Conservation (phyloP, 2,113 vertebrate species). For the Otus sunia region DNA sequence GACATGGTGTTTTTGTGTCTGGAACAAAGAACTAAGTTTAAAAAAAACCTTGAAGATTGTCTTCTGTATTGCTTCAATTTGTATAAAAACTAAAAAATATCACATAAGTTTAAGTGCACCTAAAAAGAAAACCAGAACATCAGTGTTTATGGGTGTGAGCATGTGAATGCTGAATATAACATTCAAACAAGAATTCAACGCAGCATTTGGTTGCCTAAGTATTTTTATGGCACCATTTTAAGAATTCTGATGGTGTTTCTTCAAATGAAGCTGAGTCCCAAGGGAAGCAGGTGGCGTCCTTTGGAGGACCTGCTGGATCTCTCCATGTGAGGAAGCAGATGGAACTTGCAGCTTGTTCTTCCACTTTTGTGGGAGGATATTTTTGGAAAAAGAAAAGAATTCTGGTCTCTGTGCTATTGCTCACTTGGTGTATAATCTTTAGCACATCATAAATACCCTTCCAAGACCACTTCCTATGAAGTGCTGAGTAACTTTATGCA, state of each 20-base stretch:
- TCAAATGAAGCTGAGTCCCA: neutral
- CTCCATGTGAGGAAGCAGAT: constrained; percentile 12
- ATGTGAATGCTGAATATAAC: neutral
- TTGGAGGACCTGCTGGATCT: constrained; percentile 5
- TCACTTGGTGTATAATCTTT: constrained; percentile 19
- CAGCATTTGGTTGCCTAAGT: neutral
- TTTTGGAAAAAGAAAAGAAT: constrained; percentile 22
- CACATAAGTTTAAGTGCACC: neutral
- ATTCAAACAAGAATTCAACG: neutral
- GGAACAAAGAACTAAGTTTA: neutral
- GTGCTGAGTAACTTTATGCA: neutral
- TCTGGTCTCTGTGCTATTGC: neutral
- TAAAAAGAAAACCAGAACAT: neutral
- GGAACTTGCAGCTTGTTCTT: constrained; percentile 20
- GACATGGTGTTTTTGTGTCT: neutral
- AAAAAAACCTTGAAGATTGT: neutral
- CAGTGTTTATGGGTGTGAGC: neutral
- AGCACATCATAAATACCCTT: neutral
- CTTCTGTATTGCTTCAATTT: neutral
- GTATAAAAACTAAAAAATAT: neutral
- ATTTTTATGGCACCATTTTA: neutral
- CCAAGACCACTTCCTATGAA: neutral
- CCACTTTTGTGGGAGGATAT: neutral
- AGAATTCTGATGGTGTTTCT: neutral
- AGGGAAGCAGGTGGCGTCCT: constrained; percentile 11